Base-by-base conservation (phyloP, 2,113 vertebrate species). In the Brachypodius melanocephalos region DNA sequence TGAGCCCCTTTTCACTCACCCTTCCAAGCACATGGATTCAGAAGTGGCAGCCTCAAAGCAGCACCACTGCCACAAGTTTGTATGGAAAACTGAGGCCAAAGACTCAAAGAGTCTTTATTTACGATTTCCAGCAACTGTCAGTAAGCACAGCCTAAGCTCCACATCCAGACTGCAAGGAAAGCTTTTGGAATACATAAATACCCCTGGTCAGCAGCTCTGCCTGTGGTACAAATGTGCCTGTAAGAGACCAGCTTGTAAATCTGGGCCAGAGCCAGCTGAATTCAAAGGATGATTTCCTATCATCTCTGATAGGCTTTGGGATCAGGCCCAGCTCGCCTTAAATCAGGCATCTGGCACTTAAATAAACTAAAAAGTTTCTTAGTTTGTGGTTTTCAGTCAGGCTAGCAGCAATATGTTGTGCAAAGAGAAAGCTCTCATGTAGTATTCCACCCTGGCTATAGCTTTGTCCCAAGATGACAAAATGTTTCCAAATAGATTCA, bases 301-400 rank as follows among this genome's bases (percentile, higher is more conserved):
- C 78, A 63, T 43, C 73, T 76, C 75, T 85, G 79, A 85, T 57
- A 79, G 85, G 45, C 78, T 85, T 88, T 85, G 85, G 92, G 88
- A 95, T 94, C 82, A 69, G 67, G 78, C 85, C 90, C 85, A 83
- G 77, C 80, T 88, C 76, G 85, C 78, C 63, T 91, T 83, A 94
- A 91, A 89, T 88, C 81, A 54, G 66, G 88, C 85, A 93, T 68
- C 92, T 96, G 88, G 82, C 90, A 80, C 63, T 91, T 91, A 65
- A 91, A 89, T 68, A 81, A 90, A 77, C 73, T 18, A 77, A 81
- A 94, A 89, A 59, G 14, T 73, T 83, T 83, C 80, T 77, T 49
- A 49, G 46, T 59, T 61, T 87, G 73, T 71, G 80, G 72, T 62
- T 92, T 87, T 55, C 59, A 81, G 55, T 18, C 76, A 58, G 34